phyloP scores from a whole-genome alignment of 2,888 invertebrate genomes.

The Selenia dentaria region DNA sequence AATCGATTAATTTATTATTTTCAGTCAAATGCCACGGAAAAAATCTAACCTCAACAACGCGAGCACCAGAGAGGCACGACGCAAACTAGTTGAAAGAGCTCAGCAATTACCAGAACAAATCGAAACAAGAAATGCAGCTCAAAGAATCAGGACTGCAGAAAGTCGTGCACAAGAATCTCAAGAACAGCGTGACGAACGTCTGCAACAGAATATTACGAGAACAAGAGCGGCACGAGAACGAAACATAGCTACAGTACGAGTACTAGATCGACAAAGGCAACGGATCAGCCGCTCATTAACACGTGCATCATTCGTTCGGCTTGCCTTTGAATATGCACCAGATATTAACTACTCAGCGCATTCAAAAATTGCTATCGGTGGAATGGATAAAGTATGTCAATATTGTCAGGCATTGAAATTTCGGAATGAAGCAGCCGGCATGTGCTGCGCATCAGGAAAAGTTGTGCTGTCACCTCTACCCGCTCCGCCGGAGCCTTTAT shows the following conservation, averaged over 20 bases:
- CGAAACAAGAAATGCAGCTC: conserved; percentile 37
- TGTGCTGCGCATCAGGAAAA: not conserved
- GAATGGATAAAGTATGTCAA: conserved; percentile 34
- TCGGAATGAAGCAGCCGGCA: not conserved
- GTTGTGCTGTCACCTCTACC: not conserved
- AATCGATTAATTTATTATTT: conserved; percentile 8
- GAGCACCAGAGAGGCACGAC: conserved; percentile 35
- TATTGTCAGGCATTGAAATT: conserved; percentile 43
- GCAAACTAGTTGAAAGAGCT: conserved; percentile 40
- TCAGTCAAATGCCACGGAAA: conserved; percentile 36
- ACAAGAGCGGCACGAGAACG: conserved; percentile 22
- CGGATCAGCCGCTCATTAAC: conserved; percentile 34
- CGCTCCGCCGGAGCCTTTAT: not conserved
- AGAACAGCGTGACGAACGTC: conserved; percentile 40
- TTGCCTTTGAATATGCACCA: conserved; percentile 38
- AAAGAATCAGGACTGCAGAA: conserved; percentile 18
- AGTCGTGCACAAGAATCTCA: conserved; percentile 38
- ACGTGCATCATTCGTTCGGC: conserved; percentile 36
- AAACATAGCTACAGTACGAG: conserved; percentile 32
- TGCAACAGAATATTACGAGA: conserved; percentile 33
- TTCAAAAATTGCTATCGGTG: conserved; percentile 28
- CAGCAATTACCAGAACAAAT: conserved; percentile 34
- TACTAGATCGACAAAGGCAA: conserved; percentile 25
- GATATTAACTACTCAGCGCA: conserved; percentile 19
- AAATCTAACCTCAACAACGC: conserved; percentile 41